These are phyloP conservation scores for Gasteruption jaculator DNA, from an alignment of 2,888 invertebrate species.

Conservation along the genomic window DNA sequence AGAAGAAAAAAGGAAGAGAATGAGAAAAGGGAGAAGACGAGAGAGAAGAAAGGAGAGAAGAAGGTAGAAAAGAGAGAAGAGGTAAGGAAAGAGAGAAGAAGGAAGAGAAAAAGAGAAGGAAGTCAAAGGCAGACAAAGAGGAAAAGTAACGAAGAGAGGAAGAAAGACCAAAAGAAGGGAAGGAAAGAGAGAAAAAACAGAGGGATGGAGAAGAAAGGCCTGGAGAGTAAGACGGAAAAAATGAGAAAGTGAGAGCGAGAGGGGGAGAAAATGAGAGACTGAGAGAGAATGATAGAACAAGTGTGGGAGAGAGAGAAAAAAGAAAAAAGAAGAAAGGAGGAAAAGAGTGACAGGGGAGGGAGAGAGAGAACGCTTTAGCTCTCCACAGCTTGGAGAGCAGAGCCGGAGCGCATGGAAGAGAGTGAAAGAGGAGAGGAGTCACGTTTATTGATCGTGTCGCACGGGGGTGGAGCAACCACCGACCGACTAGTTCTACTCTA, in stretches of 20 bases:
- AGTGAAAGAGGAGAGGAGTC: constrained; percentile 32
- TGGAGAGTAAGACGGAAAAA: constrained; percentile 13
- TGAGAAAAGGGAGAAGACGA: constrained; percentile 15
- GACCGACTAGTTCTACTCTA: constrained; percentile 35
- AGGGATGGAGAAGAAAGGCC: constrained; percentile 15
- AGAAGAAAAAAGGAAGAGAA: constrained; percentile 16
- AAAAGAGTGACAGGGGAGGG: constrained; percentile 21
- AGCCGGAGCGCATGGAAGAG: constrained; percentile 17
- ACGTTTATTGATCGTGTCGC: constrained; percentile 51
- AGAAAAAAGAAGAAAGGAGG: neutral
- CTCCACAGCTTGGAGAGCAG: constrained; percentile 11
- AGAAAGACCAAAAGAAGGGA: constrained; percentile 15
- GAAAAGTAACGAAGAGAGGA: constrained; percentile 18
- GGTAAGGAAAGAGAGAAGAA: constrained; percentile 16
- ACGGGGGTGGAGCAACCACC: constrained; percentile 47
- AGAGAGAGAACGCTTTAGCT: too few relatives aligned
- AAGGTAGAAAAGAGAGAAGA: constrained; percentile 20
- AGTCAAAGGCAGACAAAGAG: constrained; percentile 10
- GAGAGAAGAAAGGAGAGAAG: constrained; percentile 17
- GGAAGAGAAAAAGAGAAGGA: constrained; percentile 13
- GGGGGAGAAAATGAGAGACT: constrained; percentile 20
- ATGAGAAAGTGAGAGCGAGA: constrained; percentile 16
- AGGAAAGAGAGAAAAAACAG: constrained; percentile 21
- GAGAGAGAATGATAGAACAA: too few relatives aligned
- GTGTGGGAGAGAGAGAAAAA: constrained; percentile 3